phyloP scores from a whole-genome alignment of 2,888 invertebrate species.

The Macrosiphum euphorbiae region DNA sequence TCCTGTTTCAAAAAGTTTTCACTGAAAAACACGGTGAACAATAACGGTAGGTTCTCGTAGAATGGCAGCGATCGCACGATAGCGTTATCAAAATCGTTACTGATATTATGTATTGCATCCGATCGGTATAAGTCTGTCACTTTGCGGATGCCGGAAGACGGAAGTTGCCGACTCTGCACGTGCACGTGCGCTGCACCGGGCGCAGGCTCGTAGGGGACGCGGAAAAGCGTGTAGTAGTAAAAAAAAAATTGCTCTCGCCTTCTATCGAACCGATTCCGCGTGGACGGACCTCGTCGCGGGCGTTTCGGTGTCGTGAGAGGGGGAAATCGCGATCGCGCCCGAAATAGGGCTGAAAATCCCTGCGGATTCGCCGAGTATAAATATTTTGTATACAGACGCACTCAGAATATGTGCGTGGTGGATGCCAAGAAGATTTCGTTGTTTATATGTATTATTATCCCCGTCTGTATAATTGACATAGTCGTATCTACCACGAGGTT shows the following conservation, averaged over 20 bases:
- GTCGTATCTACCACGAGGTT: too few species aligned
- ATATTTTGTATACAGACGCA: not conserved
- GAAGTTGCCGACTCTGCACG: not conserved
- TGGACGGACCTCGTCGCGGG: not conserved
- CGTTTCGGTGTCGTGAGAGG: not conserved
- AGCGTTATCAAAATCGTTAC: not conserved
- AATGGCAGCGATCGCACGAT: not conserved
- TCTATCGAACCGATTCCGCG: slow-evolving; percentile 13
- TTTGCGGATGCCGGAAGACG: not conserved
- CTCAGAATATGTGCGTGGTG: not conserved
- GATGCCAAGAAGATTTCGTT: too few species aligned
- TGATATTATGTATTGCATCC: not conserved
- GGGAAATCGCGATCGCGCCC: not conserved
- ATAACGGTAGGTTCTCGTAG: not conserved
- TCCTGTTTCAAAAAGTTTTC: not conserved
- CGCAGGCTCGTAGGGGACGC: not conserved
- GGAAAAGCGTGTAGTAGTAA: not conserved
- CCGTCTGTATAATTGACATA: too few species aligned
- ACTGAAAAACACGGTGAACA: not conserved
- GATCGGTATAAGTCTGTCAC: not conserved
- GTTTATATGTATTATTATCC: too few species aligned
- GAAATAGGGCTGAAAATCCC: not conserved
- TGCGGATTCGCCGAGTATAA: not conserved
- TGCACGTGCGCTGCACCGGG: not conserved
- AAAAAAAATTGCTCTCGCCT: not conserved